phyloP scores from a whole-genome alignment of 2,113 vertebrate genomes.

The Columbina picui region DNA sequence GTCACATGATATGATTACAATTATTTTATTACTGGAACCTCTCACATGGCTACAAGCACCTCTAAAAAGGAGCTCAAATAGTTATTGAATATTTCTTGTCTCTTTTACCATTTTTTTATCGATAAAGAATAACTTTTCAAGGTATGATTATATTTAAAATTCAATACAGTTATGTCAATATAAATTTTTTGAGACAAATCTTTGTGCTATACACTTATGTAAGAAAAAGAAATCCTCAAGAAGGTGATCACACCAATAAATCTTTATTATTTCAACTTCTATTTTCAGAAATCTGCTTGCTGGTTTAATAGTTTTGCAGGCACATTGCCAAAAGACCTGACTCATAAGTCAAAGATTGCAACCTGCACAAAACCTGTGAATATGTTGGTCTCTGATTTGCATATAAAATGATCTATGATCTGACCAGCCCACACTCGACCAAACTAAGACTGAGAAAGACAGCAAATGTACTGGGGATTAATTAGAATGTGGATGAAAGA shows the following conservation, averaged over 20 bases:
- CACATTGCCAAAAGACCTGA: background rate
- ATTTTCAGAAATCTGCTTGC: background rate
- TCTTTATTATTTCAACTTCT: background rate
- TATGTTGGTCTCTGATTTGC: background rate
- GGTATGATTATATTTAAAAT: background rate
- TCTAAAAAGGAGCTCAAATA: background rate
- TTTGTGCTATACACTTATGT: background rate
- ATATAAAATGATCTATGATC: background rate
- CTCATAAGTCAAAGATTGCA: background rate
- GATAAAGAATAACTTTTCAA: background rate
- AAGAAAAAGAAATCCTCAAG: background rate
- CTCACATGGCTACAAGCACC: background rate
- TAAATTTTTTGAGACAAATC: background rate
- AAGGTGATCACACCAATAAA: background rate
- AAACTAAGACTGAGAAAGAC: background rate
- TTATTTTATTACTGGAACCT: background rate
- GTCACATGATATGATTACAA: background rate
- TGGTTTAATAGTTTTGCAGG: background rate
- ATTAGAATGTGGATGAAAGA: background rate
- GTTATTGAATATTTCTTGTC: background rate
- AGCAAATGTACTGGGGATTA: background rate
- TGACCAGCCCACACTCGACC: background rate
- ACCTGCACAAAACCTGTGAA: background rate
- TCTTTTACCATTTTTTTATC: background rate
- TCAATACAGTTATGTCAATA: background rate